phyloP scores from a whole-genome alignment of 2,113 vertebrate species.

The Pycnonotus jocosus region DNA sequence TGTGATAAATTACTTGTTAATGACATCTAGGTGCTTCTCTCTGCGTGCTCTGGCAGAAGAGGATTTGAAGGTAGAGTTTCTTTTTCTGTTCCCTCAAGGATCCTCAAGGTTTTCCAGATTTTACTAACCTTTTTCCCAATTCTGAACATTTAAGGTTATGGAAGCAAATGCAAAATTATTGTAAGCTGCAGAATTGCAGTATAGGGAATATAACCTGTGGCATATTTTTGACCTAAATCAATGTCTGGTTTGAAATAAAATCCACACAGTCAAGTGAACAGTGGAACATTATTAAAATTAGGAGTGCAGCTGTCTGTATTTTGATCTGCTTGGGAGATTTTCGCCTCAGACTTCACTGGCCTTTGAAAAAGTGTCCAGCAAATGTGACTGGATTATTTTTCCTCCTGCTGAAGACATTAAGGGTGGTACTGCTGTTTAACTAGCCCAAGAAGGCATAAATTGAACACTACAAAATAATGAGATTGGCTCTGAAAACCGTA shows the following conservation, averaged over 20 bases:
- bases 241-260: background rate
- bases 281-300: background rate
- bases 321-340: constrained; percentile 24
- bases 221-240: background rate
- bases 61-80: background rate
- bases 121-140: background rate
- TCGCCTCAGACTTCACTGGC: background rate
- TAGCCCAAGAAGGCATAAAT: background rate
- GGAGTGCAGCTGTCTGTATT: constrained; percentile 13
- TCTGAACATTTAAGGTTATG: background rate
- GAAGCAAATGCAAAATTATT: background rate
- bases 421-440: background rate
- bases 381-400: background rate
- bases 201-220: background rate
- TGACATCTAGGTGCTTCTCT: background rate
- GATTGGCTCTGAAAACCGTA: background rate
- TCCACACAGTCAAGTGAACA: background rate
- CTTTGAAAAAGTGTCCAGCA: background rate
- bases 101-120: background rate
- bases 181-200: background rate
- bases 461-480: background rate
- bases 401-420: background rate
- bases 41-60: background rate
- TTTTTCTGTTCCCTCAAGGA: background rate
- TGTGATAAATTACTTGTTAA: background rate